These are phyloP conservation scores for Diorhabda carinulata DNA, from an alignment of 1,140 invertebrate genomes.

Conservation along the genomic window DNA sequence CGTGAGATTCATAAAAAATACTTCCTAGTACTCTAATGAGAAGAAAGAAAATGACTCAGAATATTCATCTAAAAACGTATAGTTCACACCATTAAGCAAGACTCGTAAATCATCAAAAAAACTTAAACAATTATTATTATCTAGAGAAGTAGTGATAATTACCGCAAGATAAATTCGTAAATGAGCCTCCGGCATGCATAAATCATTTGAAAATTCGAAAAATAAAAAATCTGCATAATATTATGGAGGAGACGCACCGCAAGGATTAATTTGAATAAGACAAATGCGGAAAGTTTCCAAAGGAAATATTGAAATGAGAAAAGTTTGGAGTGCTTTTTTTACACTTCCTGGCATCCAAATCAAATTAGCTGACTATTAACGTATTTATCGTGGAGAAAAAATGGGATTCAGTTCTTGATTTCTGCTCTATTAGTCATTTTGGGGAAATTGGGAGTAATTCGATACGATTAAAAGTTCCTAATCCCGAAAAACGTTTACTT, in stretches of 20 bases:
- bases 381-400: neutral
- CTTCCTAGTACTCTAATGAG: no score
- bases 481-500: no score
- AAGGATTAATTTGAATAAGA: constrained; percentile 3
- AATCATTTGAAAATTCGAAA: neutral
- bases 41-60: no score
- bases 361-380: constrained; percentile 2
- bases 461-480: no score
- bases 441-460: neutral
- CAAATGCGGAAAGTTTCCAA: constrained; percentile 2
- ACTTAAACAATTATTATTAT: constrained; percentile 3
- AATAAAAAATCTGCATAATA: constrained; percentile 3
- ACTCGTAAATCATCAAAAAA: neutral
- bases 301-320: constrained; percentile 3
- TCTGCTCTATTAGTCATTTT: neutral
- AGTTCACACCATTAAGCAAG: neutral
- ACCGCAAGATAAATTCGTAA: neutral
- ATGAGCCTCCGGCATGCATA: neutral
- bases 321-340: neutral
- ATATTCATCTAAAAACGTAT: no score
- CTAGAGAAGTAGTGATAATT: constrained; percentile 1
- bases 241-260: neutral
- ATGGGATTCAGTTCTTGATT: neutral
- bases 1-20: no score
- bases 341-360: neutral